phyloP scores from a whole-genome alignment of 2,888 invertebrate genomes.

The Antheraea assamensis region DNA sequence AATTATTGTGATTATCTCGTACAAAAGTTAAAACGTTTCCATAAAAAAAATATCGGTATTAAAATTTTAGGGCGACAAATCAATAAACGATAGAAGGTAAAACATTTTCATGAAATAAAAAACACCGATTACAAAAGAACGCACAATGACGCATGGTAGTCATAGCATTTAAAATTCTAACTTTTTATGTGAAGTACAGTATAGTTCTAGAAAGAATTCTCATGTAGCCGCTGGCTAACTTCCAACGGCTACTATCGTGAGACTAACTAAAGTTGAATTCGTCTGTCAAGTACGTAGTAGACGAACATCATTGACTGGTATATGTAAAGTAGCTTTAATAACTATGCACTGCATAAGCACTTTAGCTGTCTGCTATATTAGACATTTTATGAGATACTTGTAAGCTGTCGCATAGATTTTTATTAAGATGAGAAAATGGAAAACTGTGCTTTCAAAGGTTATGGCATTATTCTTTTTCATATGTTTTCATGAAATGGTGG shows the following conservation, averaged over 20 bases:
- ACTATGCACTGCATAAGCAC: no score
- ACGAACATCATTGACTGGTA: background rate
- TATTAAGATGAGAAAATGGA: background rate
- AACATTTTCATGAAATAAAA: background rate
- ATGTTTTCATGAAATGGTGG: background rate
- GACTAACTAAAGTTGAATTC: background rate
- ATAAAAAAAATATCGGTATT: no score
- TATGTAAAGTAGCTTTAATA: background rate
- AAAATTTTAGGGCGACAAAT: no score
- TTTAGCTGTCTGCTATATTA: background rate
- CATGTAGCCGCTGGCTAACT: slow-evolving; percentile 49
- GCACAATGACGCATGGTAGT: background rate
- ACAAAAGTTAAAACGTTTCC: no score
- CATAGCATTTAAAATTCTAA: background rate
- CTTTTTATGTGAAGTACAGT: slow-evolving; percentile 28
- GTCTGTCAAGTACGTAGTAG: slow-evolving; percentile 1
- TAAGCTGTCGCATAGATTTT: background rate
- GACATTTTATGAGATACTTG: background rate
- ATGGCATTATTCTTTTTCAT: background rate
- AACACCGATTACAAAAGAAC: background rate
- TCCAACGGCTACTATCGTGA: slow-evolving; percentile 40
- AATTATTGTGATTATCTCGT: background rate
- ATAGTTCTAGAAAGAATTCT: slow-evolving; percentile 55
- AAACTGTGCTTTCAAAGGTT: background rate
- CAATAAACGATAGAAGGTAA: background rate